These are phyloP conservation scores for Anthoptus insignis DNA, from an alignment of 2,888 invertebrate genomes.

Conservation along the genomic window DNA sequence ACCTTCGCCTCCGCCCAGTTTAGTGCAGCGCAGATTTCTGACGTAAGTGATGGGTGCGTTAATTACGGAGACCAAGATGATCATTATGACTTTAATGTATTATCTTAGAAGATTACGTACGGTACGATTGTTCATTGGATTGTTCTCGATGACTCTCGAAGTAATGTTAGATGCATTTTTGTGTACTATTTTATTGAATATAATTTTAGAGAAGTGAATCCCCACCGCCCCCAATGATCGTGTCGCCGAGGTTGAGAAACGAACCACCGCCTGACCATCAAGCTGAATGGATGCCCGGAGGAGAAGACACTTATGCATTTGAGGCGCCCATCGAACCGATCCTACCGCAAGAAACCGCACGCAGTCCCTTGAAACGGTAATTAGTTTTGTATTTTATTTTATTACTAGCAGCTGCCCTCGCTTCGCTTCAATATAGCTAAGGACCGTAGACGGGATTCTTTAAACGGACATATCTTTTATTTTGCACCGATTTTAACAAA, in stretches of 20 bases:
- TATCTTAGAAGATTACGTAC: slow-evolving; percentile 11
- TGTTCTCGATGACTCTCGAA: not conserved
- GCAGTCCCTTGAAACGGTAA: slow-evolving; percentile 78
- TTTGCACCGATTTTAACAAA: too few relatives aligned
- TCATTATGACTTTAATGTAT: slow-evolving; percentile 28
- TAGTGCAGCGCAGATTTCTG: slow-evolving; percentile 20
- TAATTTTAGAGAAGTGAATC: slow-evolving; percentile 72
- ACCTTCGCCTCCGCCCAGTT: not conserved
- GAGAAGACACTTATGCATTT: slow-evolving; percentile 72
- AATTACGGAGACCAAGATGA: slow-evolving; percentile 15
- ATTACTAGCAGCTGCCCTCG: too few relatives aligned
- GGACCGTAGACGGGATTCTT: too few relatives aligned
- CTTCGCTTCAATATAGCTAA: too few relatives aligned
- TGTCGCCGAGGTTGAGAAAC: slow-evolving; percentile 55
- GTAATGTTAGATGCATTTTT: not conserved
- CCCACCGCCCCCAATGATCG: slow-evolving; percentile 61
- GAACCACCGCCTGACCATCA: slow-evolving; percentile 60
- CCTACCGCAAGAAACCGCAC: slow-evolving; percentile 64
- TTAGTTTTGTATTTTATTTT: too few relatives aligned
- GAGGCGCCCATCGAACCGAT: slow-evolving; percentile 62
- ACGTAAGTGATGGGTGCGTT: not conserved
- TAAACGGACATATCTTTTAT: too few relatives aligned
- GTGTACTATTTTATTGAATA: not conserved
- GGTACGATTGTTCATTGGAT: not conserved
- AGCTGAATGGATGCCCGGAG: slow-evolving; percentile 74